Evolutionary conservation across 2,888 invertebrate species (phyloP).

Genomic region (Cylloceria caligata): DNA sequence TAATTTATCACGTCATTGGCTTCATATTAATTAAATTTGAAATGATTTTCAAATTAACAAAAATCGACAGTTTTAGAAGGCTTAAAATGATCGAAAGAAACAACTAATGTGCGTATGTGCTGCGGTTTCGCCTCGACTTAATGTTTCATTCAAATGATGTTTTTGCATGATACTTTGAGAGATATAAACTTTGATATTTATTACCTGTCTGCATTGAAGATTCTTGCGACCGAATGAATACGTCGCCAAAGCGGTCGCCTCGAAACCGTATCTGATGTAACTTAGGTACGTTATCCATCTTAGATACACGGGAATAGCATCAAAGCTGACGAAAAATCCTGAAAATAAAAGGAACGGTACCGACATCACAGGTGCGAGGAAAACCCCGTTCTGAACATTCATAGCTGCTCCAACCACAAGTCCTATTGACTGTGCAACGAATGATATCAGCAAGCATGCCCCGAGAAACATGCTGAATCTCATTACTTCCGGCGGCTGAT

Average conservation of each 20-base stretch:
- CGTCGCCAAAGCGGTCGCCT: conserved; percentile 96
- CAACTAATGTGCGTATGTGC: too few relatives aligned
- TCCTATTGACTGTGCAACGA: conserved; percentile 98
- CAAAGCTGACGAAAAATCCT: conserved; percentile 98
- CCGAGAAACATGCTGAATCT: conserved; percentile 95
- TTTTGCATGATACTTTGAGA: neutral
- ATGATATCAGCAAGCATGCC: conserved; percentile 95
- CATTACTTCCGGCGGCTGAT: conserved; percentile 93
- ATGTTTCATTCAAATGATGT: neutral
- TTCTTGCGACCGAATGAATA: conserved; percentile 94
- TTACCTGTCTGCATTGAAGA: conserved; percentile 91
- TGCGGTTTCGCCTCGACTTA: too few relatives aligned
- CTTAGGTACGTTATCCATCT: conserved; percentile 98
- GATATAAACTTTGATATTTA: conserved; percentile 72
- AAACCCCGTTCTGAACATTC: conserved; percentile 97
- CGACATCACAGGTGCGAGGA: conserved; percentile 98
- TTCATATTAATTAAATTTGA: too few relatives aligned
- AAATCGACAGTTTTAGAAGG: too few relatives aligned
- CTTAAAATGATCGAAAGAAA: too few relatives aligned
- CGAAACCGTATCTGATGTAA: conserved; percentile 98
- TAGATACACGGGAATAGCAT: conserved; percentile 97
- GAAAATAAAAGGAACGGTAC: conserved; percentile 98
- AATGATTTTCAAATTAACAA: too few relatives aligned
- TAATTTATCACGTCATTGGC: too few relatives aligned
- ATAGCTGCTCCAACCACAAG: conserved; percentile 98